Evolutionary conservation across 2,797 vertebrate species (phyloP).

Genomic region (Coilia nasus): DNA sequence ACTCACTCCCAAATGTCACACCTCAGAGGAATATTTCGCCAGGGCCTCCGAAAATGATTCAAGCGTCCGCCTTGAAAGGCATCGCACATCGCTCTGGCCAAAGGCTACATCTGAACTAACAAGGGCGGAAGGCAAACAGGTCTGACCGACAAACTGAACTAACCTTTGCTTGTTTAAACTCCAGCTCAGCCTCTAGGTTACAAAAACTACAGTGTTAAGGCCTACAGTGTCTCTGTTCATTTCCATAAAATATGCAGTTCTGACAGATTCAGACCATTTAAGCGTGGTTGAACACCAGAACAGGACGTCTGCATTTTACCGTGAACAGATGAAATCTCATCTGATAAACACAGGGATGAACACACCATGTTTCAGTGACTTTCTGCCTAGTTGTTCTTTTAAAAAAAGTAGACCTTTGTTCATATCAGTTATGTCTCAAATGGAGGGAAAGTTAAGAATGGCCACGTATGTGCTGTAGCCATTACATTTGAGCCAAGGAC

Average conservation of each 20-base stretch:
- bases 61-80: slow-evolving; percentile 58
- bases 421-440: background rate
- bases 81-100: slow-evolving; percentile 55
- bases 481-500: background rate
- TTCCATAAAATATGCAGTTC: background rate
- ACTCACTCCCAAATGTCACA: slow-evolving; percentile 69
- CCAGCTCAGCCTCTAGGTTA: background rate
- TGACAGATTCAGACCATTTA: background rate
- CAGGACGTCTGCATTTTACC: background rate
- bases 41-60: slow-evolving; percentile 57
- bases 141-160: background rate
- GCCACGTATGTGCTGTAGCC: background rate
- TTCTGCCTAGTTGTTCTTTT: too few species aligned
- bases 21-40: slow-evolving; percentile 62
- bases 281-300: background rate
- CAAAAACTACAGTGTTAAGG: background rate
- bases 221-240: background rate
- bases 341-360: background rate
- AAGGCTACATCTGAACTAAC: slow-evolving; percentile 45
- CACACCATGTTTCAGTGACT: background rate
- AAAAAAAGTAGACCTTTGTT: too few species aligned
- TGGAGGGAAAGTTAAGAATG: background rate
- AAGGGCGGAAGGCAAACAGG: background rate
- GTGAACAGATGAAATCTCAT: background rate
- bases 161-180: slow-evolving; percentile 3